A percentile compares a stretch with the other conserved stretches of the same genome.
Conservation (phyloP, 2,888 invertebrate species). For the Drosophila heteroneura region DNA sequence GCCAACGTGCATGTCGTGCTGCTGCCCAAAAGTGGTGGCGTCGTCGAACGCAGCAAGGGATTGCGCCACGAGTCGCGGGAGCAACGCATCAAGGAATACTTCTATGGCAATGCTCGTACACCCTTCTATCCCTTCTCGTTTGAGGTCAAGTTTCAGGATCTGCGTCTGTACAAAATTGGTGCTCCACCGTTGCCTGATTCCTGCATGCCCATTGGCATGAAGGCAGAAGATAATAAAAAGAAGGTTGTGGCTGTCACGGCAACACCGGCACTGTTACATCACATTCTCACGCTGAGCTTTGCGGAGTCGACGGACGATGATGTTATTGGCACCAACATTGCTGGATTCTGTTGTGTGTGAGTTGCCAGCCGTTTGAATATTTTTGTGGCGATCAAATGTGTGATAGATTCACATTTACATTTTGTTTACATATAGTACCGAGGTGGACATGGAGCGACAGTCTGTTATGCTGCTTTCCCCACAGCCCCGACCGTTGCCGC, state of each 20-base stretch:
- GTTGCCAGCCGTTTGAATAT: constrained; percentile 81
- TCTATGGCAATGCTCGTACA: constrained; percentile 92
- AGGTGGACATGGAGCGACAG: constrained; percentile 95
- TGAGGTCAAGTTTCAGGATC: constrained; percentile 95
- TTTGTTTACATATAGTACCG: constrained; percentile 89
- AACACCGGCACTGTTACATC: constrained; percentile 92
- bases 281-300: constrained; percentile 95
- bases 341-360: constrained; percentile 97
- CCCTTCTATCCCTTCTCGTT: constrained; percentile 97
- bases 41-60: constrained; percentile 93
- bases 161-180: constrained; percentile 97
- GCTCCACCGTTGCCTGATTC: constrained; percentile 97
- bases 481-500: constrained; percentile 96
- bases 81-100: constrained; percentile 95
- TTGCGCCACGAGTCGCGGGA: constrained; percentile 92
- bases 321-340: constrained; percentile 93
- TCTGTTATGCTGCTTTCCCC: constrained; percentile 96
- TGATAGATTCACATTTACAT: not conserved
- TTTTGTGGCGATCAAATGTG: not conserved
- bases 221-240: constrained; percentile 94
- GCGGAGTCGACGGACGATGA: constrained; percentile 93
- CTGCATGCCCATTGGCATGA: constrained; percentile 98
- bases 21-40: constrained; percentile 98
- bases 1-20: constrained; percentile 96
- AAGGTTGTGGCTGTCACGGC: constrained; percentile 94